Conservation (phyloP, 2,888 invertebrate genomes). For the Ennomos fuscantarius region DNA sequence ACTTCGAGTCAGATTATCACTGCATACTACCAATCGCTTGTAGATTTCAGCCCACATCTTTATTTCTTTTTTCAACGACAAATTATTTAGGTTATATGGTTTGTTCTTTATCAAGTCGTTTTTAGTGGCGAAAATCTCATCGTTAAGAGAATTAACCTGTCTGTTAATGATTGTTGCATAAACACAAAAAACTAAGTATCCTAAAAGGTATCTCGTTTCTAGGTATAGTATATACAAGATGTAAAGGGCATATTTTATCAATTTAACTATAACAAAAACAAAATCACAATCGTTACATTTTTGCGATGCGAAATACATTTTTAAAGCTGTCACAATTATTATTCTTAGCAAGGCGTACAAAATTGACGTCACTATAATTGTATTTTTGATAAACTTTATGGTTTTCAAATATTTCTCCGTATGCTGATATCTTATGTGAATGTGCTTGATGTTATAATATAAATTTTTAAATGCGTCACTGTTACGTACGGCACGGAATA, state of each 20-base stretch:
- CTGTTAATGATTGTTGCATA: background rate
- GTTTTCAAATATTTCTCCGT: background rate
- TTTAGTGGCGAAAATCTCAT: background rate
- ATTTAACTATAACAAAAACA: background rate
- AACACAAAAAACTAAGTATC: background rate
- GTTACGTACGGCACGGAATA: background rate
- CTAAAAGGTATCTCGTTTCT: slow-evolving; percentile 1
- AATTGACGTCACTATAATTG: no score
- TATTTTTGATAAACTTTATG: background rate
- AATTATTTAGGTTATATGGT: background rate
- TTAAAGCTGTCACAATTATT: no score
- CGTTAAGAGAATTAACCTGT: background rate
- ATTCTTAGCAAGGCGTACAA: no score
- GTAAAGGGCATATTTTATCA: background rate
- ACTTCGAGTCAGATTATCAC: background rate
- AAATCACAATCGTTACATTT: no score
- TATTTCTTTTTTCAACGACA: background rate
- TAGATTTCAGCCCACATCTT: background rate
- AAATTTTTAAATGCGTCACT: background rate
- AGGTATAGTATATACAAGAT: background rate
- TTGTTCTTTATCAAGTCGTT: background rate
- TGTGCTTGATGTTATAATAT: background rate
- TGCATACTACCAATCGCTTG: background rate
- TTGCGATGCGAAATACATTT: no score
- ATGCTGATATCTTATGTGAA: background rate